Evolutionary conservation across 2,888 invertebrate species (phyloP), one percentile per base, ranked within the genome.

Genomic region (Diplazon laetatorius): DNA sequence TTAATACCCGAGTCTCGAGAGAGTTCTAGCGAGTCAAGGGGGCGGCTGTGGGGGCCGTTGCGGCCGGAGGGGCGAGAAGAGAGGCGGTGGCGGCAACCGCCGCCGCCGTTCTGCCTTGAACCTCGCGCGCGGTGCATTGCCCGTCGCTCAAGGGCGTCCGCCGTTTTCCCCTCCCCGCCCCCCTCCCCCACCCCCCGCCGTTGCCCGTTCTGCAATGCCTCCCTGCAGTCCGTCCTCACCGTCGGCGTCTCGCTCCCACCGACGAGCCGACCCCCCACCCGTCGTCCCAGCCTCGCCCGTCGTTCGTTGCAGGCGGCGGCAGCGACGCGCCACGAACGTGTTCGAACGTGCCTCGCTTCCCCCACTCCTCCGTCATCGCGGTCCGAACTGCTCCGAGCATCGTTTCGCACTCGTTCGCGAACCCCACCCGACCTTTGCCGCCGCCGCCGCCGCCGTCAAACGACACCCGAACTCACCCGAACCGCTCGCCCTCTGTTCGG

Each of bases 71-170:
- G 48, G 66, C 70, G 30, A 60, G 75, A 55, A 71, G 80, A 60
- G 81, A 68, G 80, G 79, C 84, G 85, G 83, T 86, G 85, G 84
- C 87, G 86, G 87, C 86, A 83, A 83, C 84, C 88, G 87, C 87
- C 85, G 85, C 83, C 85, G 86, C 76, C 87, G 90, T 88, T 90
- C 91, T 90, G 90, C 90, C 90, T 91, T 91, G 90, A 90, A 91
- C 90, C 90, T 90, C 90, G 88, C 87, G 88, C 87, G 83, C 90
- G 88, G 90, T 91, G 90, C 90, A 91, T 90, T 91, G 90, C 88
- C 90, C 90, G 90, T 90, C 89, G 91, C 90, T 90, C 91, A 90
- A 90, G 90, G 90, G 91, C 91, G 90, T 89, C 89, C 89, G 89
- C 86, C 86, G 87, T 85, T 80, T 82, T 82, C 86, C 78, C 85